Conservation (phyloP, 2,113 vertebrate species). For the Anguilla rostrata region DNA sequence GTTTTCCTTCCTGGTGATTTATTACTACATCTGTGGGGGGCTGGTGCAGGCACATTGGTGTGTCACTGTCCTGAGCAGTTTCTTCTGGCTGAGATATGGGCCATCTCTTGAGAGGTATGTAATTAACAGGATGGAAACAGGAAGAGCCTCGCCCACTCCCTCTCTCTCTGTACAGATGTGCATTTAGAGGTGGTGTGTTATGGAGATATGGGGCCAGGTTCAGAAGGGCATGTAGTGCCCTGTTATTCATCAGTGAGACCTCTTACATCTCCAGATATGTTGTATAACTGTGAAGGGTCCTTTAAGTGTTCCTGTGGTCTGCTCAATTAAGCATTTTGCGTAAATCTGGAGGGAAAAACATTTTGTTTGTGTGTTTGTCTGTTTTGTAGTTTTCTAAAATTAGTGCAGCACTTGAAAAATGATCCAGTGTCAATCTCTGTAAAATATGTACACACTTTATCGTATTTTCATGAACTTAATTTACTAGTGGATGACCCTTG, state of each 20-base stretch:
- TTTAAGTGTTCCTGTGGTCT: not conserved
- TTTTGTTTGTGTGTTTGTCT: not conserved
- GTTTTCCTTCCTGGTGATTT: too few species aligned
- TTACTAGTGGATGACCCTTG: not conserved
- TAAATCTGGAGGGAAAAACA: not conserved
- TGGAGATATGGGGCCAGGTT: conserved; percentile 50
- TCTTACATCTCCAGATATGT: conserved; percentile 42
- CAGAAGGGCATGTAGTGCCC: conserved; percentile 32
- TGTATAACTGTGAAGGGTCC: conserved; percentile 54
- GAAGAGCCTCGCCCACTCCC: conserved; percentile 73
- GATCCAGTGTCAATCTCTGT: not conserved
- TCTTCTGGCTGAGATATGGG: conserved; percentile 45
- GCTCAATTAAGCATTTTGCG: not conserved
- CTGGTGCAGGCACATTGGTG: not conserved
- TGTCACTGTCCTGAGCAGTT: not conserved
- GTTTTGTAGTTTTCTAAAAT: not conserved
- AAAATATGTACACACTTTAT: not conserved
- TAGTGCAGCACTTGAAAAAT: not conserved
- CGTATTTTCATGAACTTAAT: not conserved
- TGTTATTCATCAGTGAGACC: conserved; percentile 47
- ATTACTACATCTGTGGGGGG: not conserved
- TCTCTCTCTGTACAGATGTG: conserved; percentile 52
- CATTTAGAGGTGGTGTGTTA: conserved; percentile 44
- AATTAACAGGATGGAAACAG: conserved; percentile 76
- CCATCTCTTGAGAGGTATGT: conserved; percentile 57